Evolutionary conservation across 2,888 invertebrate genomes (phyloP), one percentile per base, ranked within the genome.

Genomic region (Nomada ruficornis): DNA sequence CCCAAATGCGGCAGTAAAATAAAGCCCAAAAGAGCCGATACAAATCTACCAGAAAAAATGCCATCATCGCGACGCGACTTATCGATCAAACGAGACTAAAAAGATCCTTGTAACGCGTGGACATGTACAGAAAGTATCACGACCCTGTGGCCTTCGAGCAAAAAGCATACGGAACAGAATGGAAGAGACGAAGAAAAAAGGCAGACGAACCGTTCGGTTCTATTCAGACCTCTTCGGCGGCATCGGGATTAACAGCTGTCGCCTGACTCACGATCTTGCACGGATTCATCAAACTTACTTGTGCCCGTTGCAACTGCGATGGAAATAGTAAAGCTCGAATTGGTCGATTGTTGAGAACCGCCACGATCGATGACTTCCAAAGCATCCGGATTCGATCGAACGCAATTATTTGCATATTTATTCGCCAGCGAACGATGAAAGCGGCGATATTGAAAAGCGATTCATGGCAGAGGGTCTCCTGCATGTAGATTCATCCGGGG

Each of bases 381-480:
- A 71, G 23, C 79, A 67, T 50, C 23, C 52, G 29, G 11, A 50
- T 50, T 79, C 64, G 57, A 54, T 55, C 20, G 57, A 50, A 42
- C 60, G 70, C 74, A 68, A 85, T 73, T 82, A 78, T 84, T 84
- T 82, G 78, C 71, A 76, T 85, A 75, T 82, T 84, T 84, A 85
- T 86, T 36, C 74, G 73, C 11, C n/a, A 15, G 29, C 26, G 60
- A 50, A 47, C 15, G 70, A 36, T 50, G 44, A 67, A 80, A 63
- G 15, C 55, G 23, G 3, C 47, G 54, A 63, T 80, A 68, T 82
- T 5, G 80, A 63, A 52, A 42, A 60, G 36, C 59, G 79, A 18
- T 23, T 36, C 18, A 26, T n/a, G 1, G 20, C 15, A 15, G 26
- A 3, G 44, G 3, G 23, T 9, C 13, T 3, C 10, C n/a, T 26